Evolutionary conservation across 1,140 invertebrate genomes (phyloP), one percentile per base, ranked within the genome.

Genomic region (Mercenaria mercenaria): DNA sequence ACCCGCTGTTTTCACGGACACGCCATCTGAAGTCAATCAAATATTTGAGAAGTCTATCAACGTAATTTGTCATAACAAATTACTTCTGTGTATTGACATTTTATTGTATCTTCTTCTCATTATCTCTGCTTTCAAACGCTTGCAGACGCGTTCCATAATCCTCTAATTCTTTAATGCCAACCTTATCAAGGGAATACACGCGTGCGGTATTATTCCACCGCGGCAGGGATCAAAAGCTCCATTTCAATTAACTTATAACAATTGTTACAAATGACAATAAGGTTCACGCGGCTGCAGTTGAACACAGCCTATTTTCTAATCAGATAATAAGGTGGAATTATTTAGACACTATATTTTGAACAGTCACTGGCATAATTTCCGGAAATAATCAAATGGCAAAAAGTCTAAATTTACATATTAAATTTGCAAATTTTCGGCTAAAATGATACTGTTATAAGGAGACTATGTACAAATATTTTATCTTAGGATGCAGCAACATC

Each of bases 31-130:
- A 88, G 86, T 88, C 86, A 81, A 88, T 88, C 86, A 88, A 88
- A 88, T 88, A 88, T 88, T 88, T 88, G 86, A 79, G 61, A 72
- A 50, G 86, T 81, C 76, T 88, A 88, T 88, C 86, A 88, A 52
- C 61, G 86, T 88, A 88, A 88, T 88, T 88, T 88, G 86, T 88
- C 52, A 81, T 88, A 88, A 88, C 86, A 88, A 88, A 88, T 88
- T 80, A 88, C 86, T 64, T 80, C 86, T 47, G 77, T 80, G 86
- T 81, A 81, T 81, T 88, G 86, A 88, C 86, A 88, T 88, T 88
- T 88, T 80, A 88, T 88, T 67, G 59, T 69, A 52, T 39, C 59
- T 50, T 29, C 39, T 34, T 67, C 86, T 88, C 86, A 88, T 88
- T 88, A 88, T 88, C 72, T 23, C 13, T 32, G 32, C 39, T 39